Evolutionary conservation across 2,113 vertebrate genomes (phyloP).

Genomic region (Elgaria multicarinata): DNA sequence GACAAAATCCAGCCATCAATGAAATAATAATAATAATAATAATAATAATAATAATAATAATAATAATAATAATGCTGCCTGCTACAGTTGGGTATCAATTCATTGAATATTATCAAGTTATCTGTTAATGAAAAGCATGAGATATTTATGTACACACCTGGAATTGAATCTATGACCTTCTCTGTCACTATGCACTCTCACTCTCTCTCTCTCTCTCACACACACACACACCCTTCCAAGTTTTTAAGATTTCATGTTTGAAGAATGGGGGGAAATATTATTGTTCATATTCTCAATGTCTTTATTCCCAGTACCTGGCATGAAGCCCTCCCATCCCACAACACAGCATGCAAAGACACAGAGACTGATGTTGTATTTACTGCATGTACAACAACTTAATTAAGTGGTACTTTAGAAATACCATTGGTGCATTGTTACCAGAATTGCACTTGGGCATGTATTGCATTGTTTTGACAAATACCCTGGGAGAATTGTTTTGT

Average conservation of each 20-base stretch:
- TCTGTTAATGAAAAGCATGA: not conserved
- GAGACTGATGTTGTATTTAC: constrained; percentile 74
- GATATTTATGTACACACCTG: not conserved
- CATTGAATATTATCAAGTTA: not conserved
- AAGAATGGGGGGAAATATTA: not conserved
- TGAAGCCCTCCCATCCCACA: constrained; percentile 61
- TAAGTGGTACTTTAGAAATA: constrained; percentile 76
- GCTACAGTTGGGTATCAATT: not conserved
- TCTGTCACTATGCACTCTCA: too few relatives aligned
- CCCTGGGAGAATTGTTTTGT: constrained; percentile 73
- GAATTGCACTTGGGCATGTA: constrained; percentile 69
- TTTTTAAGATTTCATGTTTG: not conserved
- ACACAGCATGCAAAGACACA: constrained; percentile 59
- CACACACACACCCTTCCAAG: not conserved
- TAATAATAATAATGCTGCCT: not conserved
- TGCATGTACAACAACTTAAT: constrained; percentile 79
- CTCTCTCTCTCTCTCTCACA: too few relatives aligned
- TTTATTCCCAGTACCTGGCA: constrained; percentile 57
- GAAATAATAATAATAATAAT: not conserved
- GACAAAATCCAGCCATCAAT: not conserved
- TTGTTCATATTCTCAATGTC: constrained; percentile 14
- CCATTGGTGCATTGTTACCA: constrained; percentile 71
- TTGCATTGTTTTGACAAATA: constrained; percentile 75
- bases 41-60: not conserved
- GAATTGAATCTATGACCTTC: not conserved